Evolutionary conservation across 2,797 vertebrate genomes (phyloP).

Genomic region (Alauda arvensis): DNA sequence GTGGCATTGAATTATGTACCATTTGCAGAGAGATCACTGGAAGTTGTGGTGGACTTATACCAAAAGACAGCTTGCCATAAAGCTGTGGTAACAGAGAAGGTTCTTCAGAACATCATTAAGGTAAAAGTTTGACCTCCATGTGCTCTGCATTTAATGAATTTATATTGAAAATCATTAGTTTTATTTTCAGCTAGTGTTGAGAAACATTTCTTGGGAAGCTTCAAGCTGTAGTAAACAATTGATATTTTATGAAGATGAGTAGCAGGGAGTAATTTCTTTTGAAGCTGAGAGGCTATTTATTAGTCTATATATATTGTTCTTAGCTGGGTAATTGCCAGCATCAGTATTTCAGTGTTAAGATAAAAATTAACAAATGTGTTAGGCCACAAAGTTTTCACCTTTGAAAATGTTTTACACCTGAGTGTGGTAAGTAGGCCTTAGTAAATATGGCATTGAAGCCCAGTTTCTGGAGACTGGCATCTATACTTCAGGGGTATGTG

Average conservation of each 20-base stretch:
- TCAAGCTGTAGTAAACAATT: neutral
- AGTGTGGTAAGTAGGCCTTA: neutral
- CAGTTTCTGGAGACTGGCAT: neutral
- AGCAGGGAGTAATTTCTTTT: neutral
- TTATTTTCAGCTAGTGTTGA: neutral
- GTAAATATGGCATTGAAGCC: neutral
- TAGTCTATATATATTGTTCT: neutral
- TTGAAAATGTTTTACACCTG: neutral
- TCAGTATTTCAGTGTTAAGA: neutral
- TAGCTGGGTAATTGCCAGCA: neutral
- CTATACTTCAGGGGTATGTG: accelerated
- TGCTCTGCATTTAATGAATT: slow-evolving; percentile 2
- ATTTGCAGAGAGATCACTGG: slow-evolving; percentile 95
- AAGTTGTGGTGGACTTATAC: slow-evolving; percentile 95
- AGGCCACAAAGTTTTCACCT: neutral
- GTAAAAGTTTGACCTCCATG: slow-evolving; percentile 65
- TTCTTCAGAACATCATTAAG: slow-evolving; percentile 95
- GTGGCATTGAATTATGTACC: slow-evolving; percentile 98
- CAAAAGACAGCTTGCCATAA: slow-evolving; percentile 98
- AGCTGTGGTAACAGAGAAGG: slow-evolving; percentile 95
- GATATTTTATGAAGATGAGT: neutral
- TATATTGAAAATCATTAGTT: neutral
- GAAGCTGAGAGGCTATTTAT: neutral
- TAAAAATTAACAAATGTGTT: neutral
- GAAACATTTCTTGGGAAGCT: neutral